Conservation (phyloP, 2,888 invertebrate genomes). For the Slavum lentiscoides region DNA sequence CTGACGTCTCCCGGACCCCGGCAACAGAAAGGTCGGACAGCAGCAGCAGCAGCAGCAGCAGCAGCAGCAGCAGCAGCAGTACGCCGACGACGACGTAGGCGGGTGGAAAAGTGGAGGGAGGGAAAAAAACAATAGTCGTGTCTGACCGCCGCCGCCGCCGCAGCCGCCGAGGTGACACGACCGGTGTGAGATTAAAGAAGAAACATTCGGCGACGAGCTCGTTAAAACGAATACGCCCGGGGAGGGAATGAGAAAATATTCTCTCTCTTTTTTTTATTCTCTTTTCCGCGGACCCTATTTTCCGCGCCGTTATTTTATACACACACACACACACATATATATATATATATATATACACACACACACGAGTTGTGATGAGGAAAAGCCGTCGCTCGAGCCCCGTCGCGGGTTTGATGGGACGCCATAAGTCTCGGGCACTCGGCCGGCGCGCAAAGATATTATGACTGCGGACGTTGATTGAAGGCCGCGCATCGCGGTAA, state of each 20-base stretch:
- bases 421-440: conserved; percentile 44
- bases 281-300: neutral
- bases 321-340: neutral
- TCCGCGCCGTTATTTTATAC: neutral
- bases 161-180: conserved; percentile 42
- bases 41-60: too few species aligned
- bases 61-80: too few species aligned
- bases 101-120: neutral
- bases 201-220: conserved; percentile 43
- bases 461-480: conserved; percentile 52
- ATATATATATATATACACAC: too few species aligned
- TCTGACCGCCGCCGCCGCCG: conserved; percentile 25
- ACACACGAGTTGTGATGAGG: neutral
- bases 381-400: conserved; percentile 27
- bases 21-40: too few species aligned
- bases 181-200: conserved; percentile 41
- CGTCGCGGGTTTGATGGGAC: conserved; percentile 46
- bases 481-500: conserved; percentile 50
- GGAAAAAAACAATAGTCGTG: conserved; percentile 39
- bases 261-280: conserved; percentile 34
- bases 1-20: conserved; percentile 7
- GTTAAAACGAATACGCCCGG: conserved; percentile 34
- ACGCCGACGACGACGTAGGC: neutral
- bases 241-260: neutral
- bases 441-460: conserved; percentile 41